Conservation (phyloP, 2,113 vertebrate genomes). For the Cyrtonyx montezumae region DNA sequence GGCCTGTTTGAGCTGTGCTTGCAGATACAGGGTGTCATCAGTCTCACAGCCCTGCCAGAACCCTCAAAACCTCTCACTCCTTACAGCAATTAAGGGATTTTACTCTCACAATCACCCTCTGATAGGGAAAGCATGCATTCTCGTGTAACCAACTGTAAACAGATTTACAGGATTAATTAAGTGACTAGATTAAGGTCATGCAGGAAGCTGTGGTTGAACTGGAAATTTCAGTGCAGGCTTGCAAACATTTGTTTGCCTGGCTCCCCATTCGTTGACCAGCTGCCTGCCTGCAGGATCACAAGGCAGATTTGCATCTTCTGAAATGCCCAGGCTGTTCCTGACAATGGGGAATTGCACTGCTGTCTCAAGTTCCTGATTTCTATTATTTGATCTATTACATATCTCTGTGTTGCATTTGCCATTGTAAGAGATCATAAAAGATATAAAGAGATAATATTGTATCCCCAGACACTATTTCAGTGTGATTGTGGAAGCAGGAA, state of each 20-base stretch:
- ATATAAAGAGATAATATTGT: not conserved
- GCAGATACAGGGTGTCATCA: not conserved
- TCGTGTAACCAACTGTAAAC: not conserved
- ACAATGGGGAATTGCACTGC: not conserved
- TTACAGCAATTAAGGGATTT: not conserved
- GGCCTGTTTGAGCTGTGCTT: not conserved
- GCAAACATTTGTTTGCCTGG: not conserved
- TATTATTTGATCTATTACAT: not conserved
- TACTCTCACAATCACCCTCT: not conserved
- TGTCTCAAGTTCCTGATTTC: not conserved
- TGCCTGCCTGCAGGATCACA: not conserved
- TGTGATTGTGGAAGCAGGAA: not conserved
- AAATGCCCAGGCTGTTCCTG: not conserved
- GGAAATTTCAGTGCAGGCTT: not conserved
- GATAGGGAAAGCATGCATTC: not conserved
- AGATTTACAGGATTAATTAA: not conserved
- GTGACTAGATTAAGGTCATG: not conserved
- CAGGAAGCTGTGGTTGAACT: conserved; percentile 43
- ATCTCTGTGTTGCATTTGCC: not conserved
- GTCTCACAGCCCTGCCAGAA: not conserved
- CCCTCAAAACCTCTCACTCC: not conserved
- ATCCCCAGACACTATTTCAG: not conserved
- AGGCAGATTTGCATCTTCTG: conserved; percentile 17
- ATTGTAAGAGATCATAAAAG: not conserved
- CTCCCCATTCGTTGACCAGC: not conserved